Evolutionary conservation across 1,140 invertebrate species (phyloP).

Genomic region (Drosophila paulistorum): DNA sequence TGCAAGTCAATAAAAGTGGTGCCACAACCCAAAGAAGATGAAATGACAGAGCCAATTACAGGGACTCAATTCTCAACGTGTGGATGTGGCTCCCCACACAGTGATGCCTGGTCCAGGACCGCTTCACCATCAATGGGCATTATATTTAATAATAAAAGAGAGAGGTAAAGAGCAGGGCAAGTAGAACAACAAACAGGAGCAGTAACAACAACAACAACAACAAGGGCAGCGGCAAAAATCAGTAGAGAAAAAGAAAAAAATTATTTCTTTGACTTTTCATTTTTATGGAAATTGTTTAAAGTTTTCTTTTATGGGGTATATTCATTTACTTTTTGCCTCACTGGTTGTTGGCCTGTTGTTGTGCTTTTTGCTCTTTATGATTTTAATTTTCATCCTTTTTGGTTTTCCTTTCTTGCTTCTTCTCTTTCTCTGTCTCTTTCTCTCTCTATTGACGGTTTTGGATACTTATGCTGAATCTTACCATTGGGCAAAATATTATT

Average conservation of each 20-base stretch:
- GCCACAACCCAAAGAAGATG: conserved; percentile 34
- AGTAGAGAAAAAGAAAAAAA: conserved; percentile 29
- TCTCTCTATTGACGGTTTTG: conserved; percentile 29
- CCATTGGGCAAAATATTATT: conserved; percentile 87
- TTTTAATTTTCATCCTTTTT: conserved; percentile 65
- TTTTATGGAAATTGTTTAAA: conserved; percentile 81
- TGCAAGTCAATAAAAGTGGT: conserved; percentile 67
- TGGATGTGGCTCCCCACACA: conserved; percentile 16
- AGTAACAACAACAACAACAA: background rate
- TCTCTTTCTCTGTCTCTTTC: conserved; percentile 25
- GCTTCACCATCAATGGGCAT: conserved; percentile 39
- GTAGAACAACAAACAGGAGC: conserved; percentile 6
- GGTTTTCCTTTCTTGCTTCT: background rate
- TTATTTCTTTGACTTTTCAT: conserved; percentile 76
- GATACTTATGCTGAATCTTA: conserved; percentile 82
- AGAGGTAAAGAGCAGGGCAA: conserved; percentile 15
- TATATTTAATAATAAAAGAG: conserved; percentile 75
- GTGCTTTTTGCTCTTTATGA: conserved; percentile 60
- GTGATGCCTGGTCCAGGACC: conserved; percentile 44
- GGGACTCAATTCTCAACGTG: conserved; percentile 41
- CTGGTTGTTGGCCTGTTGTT: conserved; percentile 5
- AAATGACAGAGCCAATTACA: conserved; percentile 76
- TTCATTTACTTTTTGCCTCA: conserved; percentile 67
- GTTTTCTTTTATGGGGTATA: conserved; percentile 63
- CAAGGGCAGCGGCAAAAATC: background rate